These are phyloP conservation scores for Bostrychus sinensis DNA, from an alignment of 2,113 vertebrate species.

Conservation along the genomic window DNA sequence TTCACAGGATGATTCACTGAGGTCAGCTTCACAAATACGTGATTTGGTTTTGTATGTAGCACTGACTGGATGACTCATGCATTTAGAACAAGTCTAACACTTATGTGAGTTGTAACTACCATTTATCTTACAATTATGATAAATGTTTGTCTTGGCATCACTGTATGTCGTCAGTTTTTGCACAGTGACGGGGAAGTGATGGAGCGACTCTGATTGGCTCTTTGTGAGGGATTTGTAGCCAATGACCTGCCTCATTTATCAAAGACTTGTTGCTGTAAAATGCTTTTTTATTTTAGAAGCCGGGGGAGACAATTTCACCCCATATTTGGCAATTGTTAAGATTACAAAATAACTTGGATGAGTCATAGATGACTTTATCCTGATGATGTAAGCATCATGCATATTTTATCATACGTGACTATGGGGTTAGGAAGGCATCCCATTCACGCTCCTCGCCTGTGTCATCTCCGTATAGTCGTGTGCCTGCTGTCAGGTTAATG, in stretches of 20 bases:
- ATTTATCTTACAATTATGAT: constrained; percentile 8
- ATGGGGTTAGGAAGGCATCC: not conserved
- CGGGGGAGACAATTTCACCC: constrained; percentile 5
- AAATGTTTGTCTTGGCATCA: constrained; percentile 10
- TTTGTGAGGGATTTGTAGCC: constrained; percentile 15
- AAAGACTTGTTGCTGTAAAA: constrained; percentile 66
- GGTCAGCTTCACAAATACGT: constrained; percentile 22
- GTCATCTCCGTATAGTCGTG: not conserved
- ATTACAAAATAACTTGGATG: constrained; percentile 43
- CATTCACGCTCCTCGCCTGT: constrained; percentile 1
- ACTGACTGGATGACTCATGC: constrained; percentile 42
- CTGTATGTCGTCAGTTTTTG: constrained; percentile 31
- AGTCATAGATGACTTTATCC: constrained; percentile 46
- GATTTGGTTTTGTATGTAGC: constrained; percentile 31
- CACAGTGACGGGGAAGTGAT: constrained; percentile 7
- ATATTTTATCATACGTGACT: not conserved
- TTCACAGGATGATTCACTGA: constrained; percentile 11
- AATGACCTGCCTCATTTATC: constrained; percentile 28
- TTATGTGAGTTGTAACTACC: not conserved
- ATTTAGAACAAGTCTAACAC: not conserved
- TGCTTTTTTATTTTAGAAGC: constrained; percentile 15
- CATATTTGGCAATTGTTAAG: constrained; percentile 21
- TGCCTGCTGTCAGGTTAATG: not conserved
- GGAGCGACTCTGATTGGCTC: constrained; percentile 39
- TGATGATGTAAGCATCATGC: constrained; percentile 37